Evolutionary conservation across 2,888 invertebrate genomes (phyloP), one percentile per base, ranked within the genome.

Genomic region (Stomorhina lunata): DNA sequence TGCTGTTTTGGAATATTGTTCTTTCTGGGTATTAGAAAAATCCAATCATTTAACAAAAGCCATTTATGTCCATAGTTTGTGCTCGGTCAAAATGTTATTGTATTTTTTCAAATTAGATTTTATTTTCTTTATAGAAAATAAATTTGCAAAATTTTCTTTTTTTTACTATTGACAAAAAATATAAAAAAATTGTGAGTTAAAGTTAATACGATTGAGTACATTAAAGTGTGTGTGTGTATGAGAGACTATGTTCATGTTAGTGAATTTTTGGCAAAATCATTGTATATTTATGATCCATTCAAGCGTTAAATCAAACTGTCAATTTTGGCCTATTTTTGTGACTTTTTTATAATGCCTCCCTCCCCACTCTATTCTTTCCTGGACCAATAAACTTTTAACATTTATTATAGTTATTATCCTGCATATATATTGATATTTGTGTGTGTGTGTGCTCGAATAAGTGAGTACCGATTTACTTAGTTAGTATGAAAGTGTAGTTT

Each of bases 221-320:
- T 45, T n/a, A n/a, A 1, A 12, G 12, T 9, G 12, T 22, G 40
- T 7, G 3, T 17, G 20, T 71, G 15, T 15, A 10, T 0, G 57
- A 17, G 4, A 29, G 27, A 50, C 25, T 71, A 12, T 59, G 45
- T 48, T 7, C 9, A 57, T 57, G 57, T 10, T 4, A 45, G 59
- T 15, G 59, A 48, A 50, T 65, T 78, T 73, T 72, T 57, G 22
- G 65, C 27, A 40, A 77, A 72, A 72, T 66, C 57, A 72, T 71
- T 79, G 57, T 72, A 50, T 72, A 72, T 79, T 79, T 79, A 79
- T 79, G 50, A 66, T 40, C 50, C 29, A 50, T 59, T 79, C 57
- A 66, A 73, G 66, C 79, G 59, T 79, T 79, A 79, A 79, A 79
- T 72, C 65, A 73, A 72, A 59, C 43, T 79, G 79, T 79, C 72